These are phyloP conservation scores for Parnassius glacialis DNA, from an alignment of 2,888 invertebrate species.

Conservation along the genomic window DNA sequence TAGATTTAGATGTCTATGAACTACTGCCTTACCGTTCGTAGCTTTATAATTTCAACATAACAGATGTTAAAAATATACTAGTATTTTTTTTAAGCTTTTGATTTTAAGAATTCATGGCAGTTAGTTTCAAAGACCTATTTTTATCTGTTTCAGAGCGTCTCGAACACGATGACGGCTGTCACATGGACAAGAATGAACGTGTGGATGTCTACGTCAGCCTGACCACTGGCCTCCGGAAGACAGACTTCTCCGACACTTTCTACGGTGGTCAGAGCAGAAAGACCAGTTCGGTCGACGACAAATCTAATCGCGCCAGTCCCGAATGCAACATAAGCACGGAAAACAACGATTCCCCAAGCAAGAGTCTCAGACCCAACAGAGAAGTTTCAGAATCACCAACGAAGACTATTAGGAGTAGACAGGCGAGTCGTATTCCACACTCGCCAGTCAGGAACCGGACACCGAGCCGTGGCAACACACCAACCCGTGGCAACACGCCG, in stretches of 20 bases:
- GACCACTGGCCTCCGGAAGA: slow-evolving; percentile 86
- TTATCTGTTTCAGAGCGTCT: slow-evolving; percentile 82
- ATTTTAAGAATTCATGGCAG: background rate
- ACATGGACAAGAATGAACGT: slow-evolving; percentile 61
- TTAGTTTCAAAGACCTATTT: background rate
- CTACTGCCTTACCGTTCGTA: no score
- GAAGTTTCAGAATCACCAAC: slow-evolving; percentile 62
- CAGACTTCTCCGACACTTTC: slow-evolving; percentile 84
- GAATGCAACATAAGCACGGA: slow-evolving; percentile 66
- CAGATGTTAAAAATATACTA: no score
- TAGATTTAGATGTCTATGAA: no score
- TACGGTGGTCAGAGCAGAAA: slow-evolving; percentile 77
- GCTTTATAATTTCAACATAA: background rate
- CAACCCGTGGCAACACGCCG: slow-evolving; percentile 60
- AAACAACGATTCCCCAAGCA: slow-evolving; percentile 68
- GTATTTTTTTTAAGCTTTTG: background rate
- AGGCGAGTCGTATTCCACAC: slow-evolving; percentile 72
- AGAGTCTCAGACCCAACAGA: slow-evolving; percentile 63
- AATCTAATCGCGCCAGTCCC: slow-evolving; percentile 65
- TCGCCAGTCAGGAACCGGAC: slow-evolving; percentile 65
- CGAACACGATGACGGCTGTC: slow-evolving; percentile 75
- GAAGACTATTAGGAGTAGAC: slow-evolving; percentile 64
- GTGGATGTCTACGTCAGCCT: slow-evolving; percentile 83
- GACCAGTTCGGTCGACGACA: slow-evolving; percentile 60
- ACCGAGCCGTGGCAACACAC: slow-evolving; percentile 65